A percentile compares a stretch with the other conserved stretches of the same genome.
Evolutionary conservation across 2,113 vertebrate species (phyloP).

Genomic region (Bambusicola thoracicus): DNA sequence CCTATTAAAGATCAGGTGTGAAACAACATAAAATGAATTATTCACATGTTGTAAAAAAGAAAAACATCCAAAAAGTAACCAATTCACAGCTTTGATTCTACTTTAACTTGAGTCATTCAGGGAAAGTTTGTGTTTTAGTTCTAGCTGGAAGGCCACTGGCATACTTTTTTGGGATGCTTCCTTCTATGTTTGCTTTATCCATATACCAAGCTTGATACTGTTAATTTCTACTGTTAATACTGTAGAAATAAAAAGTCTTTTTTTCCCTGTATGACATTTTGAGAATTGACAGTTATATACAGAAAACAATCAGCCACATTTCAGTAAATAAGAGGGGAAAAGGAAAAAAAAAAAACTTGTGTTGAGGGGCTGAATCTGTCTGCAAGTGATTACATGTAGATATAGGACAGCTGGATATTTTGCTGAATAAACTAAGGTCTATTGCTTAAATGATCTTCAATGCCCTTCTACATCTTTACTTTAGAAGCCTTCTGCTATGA

Average conservation of each 20-base stretch:
- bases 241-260: neutral
- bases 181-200: neutral
- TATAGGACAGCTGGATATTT: neutral
- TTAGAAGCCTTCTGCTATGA: slow-evolving; percentile 24
- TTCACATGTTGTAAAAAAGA: neutral
- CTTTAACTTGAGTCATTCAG: neutral
- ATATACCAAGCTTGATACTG: neutral
- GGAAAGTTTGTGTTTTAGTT: neutral
- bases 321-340: neutral
- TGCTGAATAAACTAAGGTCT: slow-evolving; percentile 28
- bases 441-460: slow-evolving; percentile 14
- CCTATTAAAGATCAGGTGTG: neutral
- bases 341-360: neutral
- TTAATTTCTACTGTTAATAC: too few species aligned
- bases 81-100: neutral
- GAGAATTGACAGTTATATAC: neutral
- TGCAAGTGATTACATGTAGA: neutral
- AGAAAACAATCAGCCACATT: neutral
- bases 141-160: neutral
- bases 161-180: neutral
- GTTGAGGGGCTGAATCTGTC: neutral
- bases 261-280: rapidly evolving
- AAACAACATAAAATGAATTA: neutral
- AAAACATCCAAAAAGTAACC: neutral
- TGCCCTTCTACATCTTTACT: slow-evolving; percentile 30